phyloP scores from a whole-genome alignment of 2,113 vertebrate genomes.

The Mesocricetus auratus region DNA sequence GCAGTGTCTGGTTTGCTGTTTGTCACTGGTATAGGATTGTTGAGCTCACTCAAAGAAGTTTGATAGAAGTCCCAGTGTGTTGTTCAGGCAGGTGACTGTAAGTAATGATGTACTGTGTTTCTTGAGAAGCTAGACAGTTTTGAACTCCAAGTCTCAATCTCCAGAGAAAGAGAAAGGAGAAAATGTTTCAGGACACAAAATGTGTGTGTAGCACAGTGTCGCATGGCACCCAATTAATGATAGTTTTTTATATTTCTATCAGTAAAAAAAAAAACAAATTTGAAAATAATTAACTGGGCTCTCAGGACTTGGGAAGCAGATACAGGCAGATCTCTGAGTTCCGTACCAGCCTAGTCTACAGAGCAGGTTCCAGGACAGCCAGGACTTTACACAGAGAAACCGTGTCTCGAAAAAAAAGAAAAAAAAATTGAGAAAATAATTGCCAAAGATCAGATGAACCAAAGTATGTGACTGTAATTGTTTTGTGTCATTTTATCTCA shows the following conservation, averaged over 20 bases:
- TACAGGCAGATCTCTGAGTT: not conserved
- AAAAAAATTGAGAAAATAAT: not conserved
- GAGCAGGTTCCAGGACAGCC: not conserved
- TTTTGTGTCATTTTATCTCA: not conserved
- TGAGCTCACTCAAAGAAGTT: not conserved
- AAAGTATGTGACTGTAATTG: not conserved
- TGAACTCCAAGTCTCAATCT: not conserved
- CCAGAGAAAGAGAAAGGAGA: not conserved
- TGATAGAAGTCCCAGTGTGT: not conserved
- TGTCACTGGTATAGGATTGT: not conserved
- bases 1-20: not conserved
- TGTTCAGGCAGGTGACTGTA: not conserved
- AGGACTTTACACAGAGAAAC: not conserved
- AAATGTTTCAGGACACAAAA: not conserved
- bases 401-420: not conserved
- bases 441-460: not conserved
- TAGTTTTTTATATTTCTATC: not conserved
- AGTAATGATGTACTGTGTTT: not conserved
- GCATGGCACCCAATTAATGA: not conserved
- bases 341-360: not conserved
- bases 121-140: not conserved
- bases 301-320: not conserved
- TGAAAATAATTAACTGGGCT: not conserved
- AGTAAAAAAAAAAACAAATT: not conserved
- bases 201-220: not conserved